Evolutionary conservation across 2,113 vertebrate species (phyloP).

Genomic region (Prolemur simus): DNA sequence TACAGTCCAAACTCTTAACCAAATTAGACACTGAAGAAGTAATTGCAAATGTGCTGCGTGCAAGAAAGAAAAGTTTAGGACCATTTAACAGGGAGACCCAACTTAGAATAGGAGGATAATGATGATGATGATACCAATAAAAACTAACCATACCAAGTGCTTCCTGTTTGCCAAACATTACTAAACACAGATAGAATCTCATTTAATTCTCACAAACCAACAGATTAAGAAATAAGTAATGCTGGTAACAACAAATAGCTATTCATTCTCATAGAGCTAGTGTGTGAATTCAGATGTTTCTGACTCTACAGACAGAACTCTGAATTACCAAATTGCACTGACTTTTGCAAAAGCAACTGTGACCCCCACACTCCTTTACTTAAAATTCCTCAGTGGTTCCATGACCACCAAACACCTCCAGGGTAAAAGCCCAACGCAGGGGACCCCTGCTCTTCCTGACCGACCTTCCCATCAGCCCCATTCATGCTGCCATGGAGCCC

Average conservation of each 20-base stretch:
- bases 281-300: not conserved
- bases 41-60: not conserved
- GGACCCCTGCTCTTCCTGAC: accelerated
- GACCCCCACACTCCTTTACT: not conserved
- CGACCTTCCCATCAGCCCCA: accelerated
- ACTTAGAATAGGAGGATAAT: not conserved
- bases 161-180: not conserved
- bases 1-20: not conserved
- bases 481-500: accelerated
- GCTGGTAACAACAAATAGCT: not conserved
- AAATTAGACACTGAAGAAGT: not conserved
- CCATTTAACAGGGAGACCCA: not conserved
- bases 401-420: accelerated
- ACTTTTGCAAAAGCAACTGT: not conserved
- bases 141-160: not conserved
- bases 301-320: not conserved
- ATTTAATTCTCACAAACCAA: not conserved
- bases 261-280: not conserved
- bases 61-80: not conserved
- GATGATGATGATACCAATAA: not conserved
- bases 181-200: not conserved
- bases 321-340: not conserved
- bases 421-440: not conserved
- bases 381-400: not conserved
- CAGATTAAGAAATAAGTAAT: not conserved